Conservation (phyloP, 2,888 invertebrate genomes). For the Lottia scabra region DNA sequence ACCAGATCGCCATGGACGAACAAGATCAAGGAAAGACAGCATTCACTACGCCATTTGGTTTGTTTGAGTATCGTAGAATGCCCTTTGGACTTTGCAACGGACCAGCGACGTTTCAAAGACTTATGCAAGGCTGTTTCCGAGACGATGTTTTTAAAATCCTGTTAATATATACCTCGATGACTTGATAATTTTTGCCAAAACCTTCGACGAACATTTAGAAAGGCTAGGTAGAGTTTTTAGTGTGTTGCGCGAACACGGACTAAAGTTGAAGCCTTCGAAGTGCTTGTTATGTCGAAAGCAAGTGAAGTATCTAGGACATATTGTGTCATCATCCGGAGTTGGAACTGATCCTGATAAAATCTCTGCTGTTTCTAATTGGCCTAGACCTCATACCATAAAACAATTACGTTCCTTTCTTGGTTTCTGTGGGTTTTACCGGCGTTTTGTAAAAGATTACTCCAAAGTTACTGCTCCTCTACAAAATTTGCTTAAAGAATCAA, state of each 20-base stretch:
- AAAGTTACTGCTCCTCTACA: conserved; percentile 12
- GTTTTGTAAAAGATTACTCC: conserved; percentile 1
- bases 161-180: conserved; percentile 19
- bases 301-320: conserved; percentile 17
- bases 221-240: conserved; percentile 11
- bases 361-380: conserved; percentile 3
- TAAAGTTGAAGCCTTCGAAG: conserved; percentile 19
- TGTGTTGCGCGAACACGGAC: conserved; percentile 13
- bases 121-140: conserved; percentile 20
- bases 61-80: conserved; percentile 19
- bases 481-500: background rate
- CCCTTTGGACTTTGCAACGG: conserved; percentile 15
- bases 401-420: conserved; percentile 16
- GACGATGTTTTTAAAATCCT: conserved; percentile 16
- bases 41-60: conserved; percentile 8
- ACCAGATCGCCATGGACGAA: background rate
- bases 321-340: conserved; percentile 13
- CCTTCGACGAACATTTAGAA: conserved; percentile 15
- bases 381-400: conserved; percentile 4
- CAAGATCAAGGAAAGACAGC: conserved; percentile 11
- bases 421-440: conserved; percentile 12
- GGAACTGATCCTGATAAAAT: conserved; percentile 14
- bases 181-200: conserved; percentile 12
- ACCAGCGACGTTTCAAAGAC: conserved; percentile 19
- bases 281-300: conserved; percentile 10